Percentiles rank a stretch among this genome's conserved stretches.
phyloP scores from a whole-genome alignment of 2,888 invertebrate species.

The Periphyllus acericola region DNA sequence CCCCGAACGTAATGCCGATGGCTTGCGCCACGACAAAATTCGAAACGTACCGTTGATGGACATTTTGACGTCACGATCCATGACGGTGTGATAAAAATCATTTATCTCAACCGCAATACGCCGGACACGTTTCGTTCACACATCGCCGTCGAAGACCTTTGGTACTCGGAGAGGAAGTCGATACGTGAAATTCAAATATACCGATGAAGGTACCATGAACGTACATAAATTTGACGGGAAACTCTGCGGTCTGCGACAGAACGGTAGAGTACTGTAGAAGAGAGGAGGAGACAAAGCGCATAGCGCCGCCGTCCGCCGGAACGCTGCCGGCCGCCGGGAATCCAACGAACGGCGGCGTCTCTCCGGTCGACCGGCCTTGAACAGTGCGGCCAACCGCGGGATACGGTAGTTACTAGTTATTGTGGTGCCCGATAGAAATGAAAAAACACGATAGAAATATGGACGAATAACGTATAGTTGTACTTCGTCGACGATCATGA shows the following conservation, averaged over 20 bases:
- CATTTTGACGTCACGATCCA: slow-evolving; percentile 10
- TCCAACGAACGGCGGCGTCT: slow-evolving; percentile 23
- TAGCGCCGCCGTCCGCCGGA: not conserved
- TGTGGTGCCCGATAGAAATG: not conserved
- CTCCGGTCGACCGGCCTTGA: slow-evolving; percentile 5
- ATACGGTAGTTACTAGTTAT: not conserved
- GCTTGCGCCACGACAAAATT: not conserved
- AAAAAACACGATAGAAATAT: not conserved
- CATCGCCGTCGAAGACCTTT: not conserved
- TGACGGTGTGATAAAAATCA: not conserved
- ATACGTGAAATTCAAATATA: not conserved
- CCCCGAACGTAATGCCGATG: not conserved
- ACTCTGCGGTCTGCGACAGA: not conserved
- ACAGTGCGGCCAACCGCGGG: slow-evolving; percentile 7
- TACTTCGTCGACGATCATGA: not conserved
- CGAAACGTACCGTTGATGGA: not conserved
- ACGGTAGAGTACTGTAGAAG: not conserved
- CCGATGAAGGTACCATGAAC: not conserved
- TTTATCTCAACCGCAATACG: not conserved
- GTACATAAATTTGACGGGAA: not conserved
- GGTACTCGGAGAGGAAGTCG: not conserved
- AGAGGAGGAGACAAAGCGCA: not conserved
- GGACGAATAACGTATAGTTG: not conserved
- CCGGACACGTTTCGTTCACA: not conserved
- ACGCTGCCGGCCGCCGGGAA: not conserved